phyloP scores from a whole-genome alignment of 2,113 vertebrate species.

The Burhinus bistriatus region DNA sequence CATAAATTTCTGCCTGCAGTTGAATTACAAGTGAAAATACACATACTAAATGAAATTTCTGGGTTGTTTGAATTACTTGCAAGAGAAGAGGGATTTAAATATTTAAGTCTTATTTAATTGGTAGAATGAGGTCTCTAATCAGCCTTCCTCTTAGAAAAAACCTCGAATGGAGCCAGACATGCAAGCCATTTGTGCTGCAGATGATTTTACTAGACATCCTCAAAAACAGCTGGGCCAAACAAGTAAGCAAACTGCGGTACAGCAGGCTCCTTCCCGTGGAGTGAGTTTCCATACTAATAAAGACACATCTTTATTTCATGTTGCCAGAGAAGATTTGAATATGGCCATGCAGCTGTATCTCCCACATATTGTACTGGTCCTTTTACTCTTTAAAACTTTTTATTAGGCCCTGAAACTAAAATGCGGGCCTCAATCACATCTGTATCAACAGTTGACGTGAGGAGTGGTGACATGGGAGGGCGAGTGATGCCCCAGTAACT shows the following conservation, averaged over 20 bases:
- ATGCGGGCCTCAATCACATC: background rate
- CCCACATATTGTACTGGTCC: background rate
- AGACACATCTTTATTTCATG: background rate
- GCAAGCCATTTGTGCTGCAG: background rate
- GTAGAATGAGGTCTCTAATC: background rate
- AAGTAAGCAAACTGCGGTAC: background rate
- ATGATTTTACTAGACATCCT: background rate
- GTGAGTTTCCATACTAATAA: background rate
- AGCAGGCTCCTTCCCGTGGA: background rate
- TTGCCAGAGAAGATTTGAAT: background rate
- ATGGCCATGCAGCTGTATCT: background rate
- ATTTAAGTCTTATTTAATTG: background rate
- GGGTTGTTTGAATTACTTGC: background rate
- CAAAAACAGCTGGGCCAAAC: background rate
- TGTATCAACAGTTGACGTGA: background rate
- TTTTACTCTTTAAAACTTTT: background rate
- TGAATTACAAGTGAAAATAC: background rate
- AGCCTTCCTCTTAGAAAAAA: background rate
- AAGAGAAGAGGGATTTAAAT: background rate
- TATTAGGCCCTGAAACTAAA: background rate
- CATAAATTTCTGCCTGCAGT: background rate
- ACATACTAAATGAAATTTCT: background rate
- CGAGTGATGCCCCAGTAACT: fast-evolving
- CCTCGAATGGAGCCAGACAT: background rate
- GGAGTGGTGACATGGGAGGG: background rate